These are phyloP conservation scores for Micrasema minimum DNA, from an alignment of 1,140 invertebrate species.

Conservation along the genomic window DNA sequence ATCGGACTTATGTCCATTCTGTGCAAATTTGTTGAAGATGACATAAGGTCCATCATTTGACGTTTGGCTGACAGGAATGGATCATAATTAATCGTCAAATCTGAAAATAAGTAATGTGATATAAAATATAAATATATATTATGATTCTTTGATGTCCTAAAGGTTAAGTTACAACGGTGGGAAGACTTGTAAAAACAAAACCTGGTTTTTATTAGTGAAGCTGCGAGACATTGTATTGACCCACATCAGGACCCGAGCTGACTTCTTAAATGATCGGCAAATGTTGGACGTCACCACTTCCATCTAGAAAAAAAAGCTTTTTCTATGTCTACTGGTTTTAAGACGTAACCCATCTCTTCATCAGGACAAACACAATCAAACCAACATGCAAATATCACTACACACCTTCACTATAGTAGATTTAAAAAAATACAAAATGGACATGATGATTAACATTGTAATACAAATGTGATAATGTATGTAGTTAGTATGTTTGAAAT, in stretches of 20 bases:
- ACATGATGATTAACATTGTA: too few species aligned
- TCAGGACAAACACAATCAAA: too few species aligned
- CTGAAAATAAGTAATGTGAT: conserved; percentile 56
- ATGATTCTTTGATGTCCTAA: neutral
- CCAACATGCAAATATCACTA: too few species aligned
- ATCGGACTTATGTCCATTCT: conserved; percentile 59
- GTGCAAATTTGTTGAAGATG: conserved; percentile 63
- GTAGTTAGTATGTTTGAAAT: neutral
- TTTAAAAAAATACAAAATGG: too few species aligned
- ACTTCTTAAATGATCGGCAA: conserved; percentile 46
- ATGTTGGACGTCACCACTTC: conserved; percentile 32
- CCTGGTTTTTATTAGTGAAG: conserved; percentile 33
- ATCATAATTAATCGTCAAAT: conserved; percentile 62
- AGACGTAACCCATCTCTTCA: too few species aligned
- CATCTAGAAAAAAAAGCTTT: conserved; percentile 25
- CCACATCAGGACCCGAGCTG: conserved; percentile 23
- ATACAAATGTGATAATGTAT: too few species aligned
- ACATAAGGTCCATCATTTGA: conserved; percentile 67
- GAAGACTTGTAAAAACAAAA: conserved; percentile 10
- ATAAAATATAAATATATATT: neutral
- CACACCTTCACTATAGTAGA: too few species aligned
- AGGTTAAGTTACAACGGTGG: too few species aligned
- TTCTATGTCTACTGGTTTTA: too few species aligned
- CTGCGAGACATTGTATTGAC: conserved; percentile 25
- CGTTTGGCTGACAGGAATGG: conserved; percentile 65